Conservation (phyloP, 2,113 vertebrate species). For the Pseudorasbora parva region DNA sequence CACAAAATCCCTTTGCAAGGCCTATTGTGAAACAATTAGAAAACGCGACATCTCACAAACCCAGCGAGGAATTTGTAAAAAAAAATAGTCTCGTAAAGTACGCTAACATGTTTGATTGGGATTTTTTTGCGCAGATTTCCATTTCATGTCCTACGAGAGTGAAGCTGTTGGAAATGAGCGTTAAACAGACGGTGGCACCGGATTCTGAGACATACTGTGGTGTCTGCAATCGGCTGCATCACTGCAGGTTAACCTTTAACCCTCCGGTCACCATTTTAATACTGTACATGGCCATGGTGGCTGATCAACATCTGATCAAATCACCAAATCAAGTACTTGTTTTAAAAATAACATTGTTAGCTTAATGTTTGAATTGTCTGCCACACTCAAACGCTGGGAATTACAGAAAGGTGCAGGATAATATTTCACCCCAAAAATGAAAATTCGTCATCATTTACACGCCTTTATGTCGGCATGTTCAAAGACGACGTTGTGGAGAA, state of each 20-base stretch:
- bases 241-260: background rate
- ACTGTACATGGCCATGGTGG: background rate
- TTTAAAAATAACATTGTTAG: background rate
- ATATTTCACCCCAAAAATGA: no score
- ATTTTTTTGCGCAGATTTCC: background rate
- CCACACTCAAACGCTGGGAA: background rate
- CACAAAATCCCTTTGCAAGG: conserved; percentile 71
- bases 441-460: background rate
- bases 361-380: background rate
- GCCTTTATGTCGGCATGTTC: background rate
- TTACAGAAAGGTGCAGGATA: background rate
- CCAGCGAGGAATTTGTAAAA: conserved; percentile 62
- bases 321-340: background rate
- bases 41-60: conserved; percentile 58
- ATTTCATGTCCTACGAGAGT: background rate
- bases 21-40: conserved; percentile 74
- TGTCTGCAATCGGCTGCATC: background rate
- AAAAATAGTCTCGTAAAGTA: conserved; percentile 55
- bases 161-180: background rate
- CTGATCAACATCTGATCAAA: background rate
- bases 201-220: no score
- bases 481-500: background rate
- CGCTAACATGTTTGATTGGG: conserved; percentile 48
- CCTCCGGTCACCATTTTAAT: background rate
- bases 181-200: background rate